Evolutionary conservation across 1,140 invertebrate species (phyloP), one percentile per base, ranked within the genome.

Genomic region (Maconellicoccus hirsutus): DNA sequence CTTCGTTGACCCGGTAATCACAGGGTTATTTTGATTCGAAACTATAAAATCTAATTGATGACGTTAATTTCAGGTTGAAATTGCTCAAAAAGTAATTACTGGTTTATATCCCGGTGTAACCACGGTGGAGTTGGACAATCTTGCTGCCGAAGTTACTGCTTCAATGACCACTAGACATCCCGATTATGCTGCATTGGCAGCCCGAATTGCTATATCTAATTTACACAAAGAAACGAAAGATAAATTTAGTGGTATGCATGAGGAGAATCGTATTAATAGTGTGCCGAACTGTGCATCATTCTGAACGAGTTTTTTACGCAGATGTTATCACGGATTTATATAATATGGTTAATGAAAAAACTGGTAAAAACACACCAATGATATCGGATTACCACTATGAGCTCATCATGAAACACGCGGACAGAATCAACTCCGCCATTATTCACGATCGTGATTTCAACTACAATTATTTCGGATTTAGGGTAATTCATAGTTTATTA

Each of bases 391-490:
- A 86, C 71, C 86, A 91, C 76, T 87, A 93, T 74, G 83, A 91
- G 39, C 87, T 98, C 66, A 89, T 98, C 1, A 87, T 90, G 81
- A 85, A 90, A 27, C 87, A 99, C 82, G 89, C 92, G 27, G 92
- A 96, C 71, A 83, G 83, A 76, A 79, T 99, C 0, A 95, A 99
- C 81, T 95, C 94, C n/a, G 89, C 93, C 2, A 97, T 99, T 75
- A 93, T 98, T 69, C 98, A 98, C 81, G 94, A 98, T 77, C 85
- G 97, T 75, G 98, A 99, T 82, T 99, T 94, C 78, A 89, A 85
- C 71, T 99, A 98, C 79, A 97, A 96, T 78, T 99, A 97, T 79
- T 99, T 99, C 86, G 97, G 96, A 39, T 99, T 99, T 76, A 99
- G 98, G 84, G 85, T 86, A 78, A 75, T 29, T 1, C 25, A 33